Percentiles rank a stretch among this genome's conserved stretches.
These are phyloP conservation scores for Poeciliopsis paucimaculata DNA, from an alignment of 2,797 vertebrate species.

Conservation along the genomic window DNA sequence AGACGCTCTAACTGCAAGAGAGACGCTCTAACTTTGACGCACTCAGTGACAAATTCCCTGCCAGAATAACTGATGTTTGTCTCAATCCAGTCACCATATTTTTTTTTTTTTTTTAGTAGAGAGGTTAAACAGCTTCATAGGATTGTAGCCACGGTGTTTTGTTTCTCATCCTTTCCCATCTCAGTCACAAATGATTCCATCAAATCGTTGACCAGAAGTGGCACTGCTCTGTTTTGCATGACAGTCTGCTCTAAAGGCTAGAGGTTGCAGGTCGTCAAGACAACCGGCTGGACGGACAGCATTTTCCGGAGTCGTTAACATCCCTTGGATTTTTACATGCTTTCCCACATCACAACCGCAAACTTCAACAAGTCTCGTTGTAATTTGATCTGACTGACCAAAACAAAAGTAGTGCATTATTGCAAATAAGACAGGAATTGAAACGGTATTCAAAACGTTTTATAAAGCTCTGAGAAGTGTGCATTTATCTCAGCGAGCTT, in stretches of 20 bases:
- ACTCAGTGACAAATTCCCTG: slow-evolving; percentile 37
- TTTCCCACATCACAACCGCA: neutral
- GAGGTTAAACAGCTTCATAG: slow-evolving; percentile 41
- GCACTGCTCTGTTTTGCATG: slow-evolving; percentile 34
- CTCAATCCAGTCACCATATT: slow-evolving; percentile 31
- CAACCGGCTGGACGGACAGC: neutral
- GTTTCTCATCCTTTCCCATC: slow-evolving; percentile 1
- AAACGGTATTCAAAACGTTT: neutral
- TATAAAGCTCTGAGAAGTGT: neutral
- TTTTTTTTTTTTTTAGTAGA: slow-evolving; percentile 14
- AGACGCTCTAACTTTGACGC: slow-evolving; percentile 26
- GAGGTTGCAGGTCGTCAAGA: slow-evolving; percentile 13
- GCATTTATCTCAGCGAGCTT: neutral
- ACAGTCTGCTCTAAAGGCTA: neutral
- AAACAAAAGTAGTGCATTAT: neutral
- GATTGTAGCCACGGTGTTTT: slow-evolving; percentile 39
- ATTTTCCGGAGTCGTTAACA: neutral
- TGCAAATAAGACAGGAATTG: neutral
- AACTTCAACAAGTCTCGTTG: neutral
- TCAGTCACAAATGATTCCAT: slow-evolving; percentile 36
- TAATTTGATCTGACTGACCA: neutral
- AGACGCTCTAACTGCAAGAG: no score
- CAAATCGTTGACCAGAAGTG: slow-evolving; percentile 30
- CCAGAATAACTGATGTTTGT: slow-evolving; percentile 49
- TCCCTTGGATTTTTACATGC: neutral